phyloP scores from a whole-genome alignment of 2,888 invertebrate genomes.

The Dicycla oo region DNA sequence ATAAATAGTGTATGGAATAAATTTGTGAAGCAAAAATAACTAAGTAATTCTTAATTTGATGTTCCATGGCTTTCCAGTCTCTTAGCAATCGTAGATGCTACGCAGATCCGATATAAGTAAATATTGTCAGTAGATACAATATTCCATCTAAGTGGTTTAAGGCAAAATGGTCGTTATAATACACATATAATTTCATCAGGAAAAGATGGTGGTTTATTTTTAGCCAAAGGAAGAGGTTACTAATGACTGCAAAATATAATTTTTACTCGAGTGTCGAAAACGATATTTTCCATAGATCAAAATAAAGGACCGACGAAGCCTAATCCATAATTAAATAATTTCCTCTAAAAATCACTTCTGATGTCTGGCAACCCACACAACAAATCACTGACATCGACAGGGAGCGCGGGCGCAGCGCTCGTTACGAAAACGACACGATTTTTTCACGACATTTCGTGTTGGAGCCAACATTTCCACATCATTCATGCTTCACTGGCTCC shows the following conservation, averaged over 20 bases:
- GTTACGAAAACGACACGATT: constrained; percentile 75
- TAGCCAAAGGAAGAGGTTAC: background rate
- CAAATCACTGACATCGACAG: constrained; percentile 69
- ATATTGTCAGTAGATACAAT: background rate
- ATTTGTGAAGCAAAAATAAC: background rate
- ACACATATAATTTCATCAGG: background rate
- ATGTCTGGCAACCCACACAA: constrained; percentile 49
- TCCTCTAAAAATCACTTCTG: background rate
- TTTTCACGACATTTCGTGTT: constrained; percentile 71
- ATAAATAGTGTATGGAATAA: background rate
- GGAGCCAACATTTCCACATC: constrained; percentile 67
- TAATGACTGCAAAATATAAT: too few relatives aligned
- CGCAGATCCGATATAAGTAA: background rate
- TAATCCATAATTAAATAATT: background rate
- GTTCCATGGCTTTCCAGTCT: background rate
- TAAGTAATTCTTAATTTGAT: background rate
- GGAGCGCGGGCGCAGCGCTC: constrained; percentile 71
- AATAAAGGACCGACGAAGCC: background rate
- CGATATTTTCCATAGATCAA: background rate
- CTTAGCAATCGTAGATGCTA: background rate
- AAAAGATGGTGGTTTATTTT: background rate
- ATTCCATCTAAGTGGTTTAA: background rate
- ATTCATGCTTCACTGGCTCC: constrained; percentile 60
- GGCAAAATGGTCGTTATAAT: background rate
- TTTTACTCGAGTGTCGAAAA: background rate